Base-by-base conservation (phyloP, 2,888 invertebrate species). In the Orthosia gothica region DNA sequence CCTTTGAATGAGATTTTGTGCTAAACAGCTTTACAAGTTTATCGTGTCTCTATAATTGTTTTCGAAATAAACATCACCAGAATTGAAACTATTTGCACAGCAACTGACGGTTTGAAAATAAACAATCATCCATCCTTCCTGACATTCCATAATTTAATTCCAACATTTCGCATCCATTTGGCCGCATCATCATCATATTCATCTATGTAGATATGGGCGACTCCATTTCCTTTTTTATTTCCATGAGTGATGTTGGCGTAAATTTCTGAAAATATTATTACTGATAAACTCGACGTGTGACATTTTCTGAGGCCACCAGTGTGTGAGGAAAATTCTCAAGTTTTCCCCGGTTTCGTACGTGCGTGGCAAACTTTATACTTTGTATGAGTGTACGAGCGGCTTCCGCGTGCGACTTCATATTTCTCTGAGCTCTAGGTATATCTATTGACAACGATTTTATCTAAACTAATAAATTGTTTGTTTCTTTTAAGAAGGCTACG, bases 311-410 rank as follows among this genome's bases (percentile, higher is more conserved):
- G 66, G 61, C 58, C 50, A 26, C 20, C 16, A 49, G 62, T 71
- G 70, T 81, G 76, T 70, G 69, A 72, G 69, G 82, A 57, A 84
- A 82, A 84, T 76, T 57, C 70, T 52, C 40, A 84, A 84, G 59
- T 64, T 75, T 67, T 67, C 58, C 55, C 54, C 69, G 52, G 54
- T 32, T 26, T n/a, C 9, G 68, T 74, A 81, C 81, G 70, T 84
- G 84, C 12, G 40, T 55, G 18, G 61, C 32, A 45, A 74, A 81
- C 75, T 70, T 74, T 68, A 65, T 74, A 68, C 55, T 76, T 49
- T 55, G 40, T 61, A 61, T 54, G 32, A 47, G n/a, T 20, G 5
- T 50, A 45, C 23, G 15, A 11, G 13, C 57, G 45, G 26, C 16
- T 13, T 57, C 18, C 50, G 32, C 26, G 32, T 73, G 54, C 40